Conservation (phyloP, 2,797 vertebrate genomes). For the Urosaurus nigricauda region DNA sequence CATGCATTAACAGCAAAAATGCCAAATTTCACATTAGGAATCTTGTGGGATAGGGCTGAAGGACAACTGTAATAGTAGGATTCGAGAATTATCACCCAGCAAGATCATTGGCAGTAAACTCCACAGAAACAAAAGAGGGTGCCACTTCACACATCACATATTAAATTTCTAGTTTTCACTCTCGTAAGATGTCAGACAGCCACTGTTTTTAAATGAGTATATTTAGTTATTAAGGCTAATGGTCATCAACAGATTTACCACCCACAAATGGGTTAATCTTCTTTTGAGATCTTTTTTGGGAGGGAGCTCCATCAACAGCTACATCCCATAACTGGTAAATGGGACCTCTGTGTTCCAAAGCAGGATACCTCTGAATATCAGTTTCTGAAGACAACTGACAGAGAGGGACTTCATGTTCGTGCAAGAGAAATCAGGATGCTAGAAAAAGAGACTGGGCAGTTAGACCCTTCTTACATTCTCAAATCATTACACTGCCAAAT, state of each 20-base stretch:
- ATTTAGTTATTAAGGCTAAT: background rate
- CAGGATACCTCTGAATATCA: background rate
- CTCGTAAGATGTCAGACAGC: background rate
- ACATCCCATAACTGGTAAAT: background rate
- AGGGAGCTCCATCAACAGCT: background rate
- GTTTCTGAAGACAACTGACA: background rate
- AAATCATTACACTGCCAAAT: background rate
- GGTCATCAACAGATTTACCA: background rate
- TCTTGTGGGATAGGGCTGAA: background rate
- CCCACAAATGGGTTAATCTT: background rate
- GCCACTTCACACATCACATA: background rate
- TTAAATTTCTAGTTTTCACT: background rate
- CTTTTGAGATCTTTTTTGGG: background rate
- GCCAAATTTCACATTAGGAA: background rate
- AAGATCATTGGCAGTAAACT: background rate
- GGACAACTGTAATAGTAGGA: background rate
- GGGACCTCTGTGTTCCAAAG: background rate
- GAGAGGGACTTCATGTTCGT: background rate
- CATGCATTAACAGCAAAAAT: background rate
- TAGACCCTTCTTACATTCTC: background rate
- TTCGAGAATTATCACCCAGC: background rate
- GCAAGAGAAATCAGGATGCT: background rate
- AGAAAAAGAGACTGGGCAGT: background rate
- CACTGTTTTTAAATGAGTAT: background rate
- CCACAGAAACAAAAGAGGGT: background rate